Base-by-base conservation (phyloP, 92 coral and sea anemone genomes). In the Blastomussa wellsi region DNA sequence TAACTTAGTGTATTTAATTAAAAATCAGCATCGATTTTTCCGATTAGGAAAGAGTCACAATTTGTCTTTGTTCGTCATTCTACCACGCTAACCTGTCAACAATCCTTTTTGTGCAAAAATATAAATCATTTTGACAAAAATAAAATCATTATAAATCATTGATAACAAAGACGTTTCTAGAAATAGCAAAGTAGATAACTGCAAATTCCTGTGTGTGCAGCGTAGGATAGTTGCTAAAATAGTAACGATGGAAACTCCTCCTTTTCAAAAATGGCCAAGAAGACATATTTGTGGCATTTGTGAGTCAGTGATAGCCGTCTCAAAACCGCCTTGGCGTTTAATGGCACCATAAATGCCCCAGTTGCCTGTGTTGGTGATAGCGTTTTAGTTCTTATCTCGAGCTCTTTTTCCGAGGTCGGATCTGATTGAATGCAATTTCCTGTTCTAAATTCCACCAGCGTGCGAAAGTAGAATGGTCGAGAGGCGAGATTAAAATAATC, bases 361-460 rank as follows among this genome's bases (percentile, higher is more conserved):
- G 74, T 37, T 11, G n/a, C 13, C 41, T 79, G 59, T 64, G 65
- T 41, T 67, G 47, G 5, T 80, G 65, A 80, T 80, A 66, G 84
- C 84, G 42, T 71, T 44, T 24, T 51, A 32, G 80, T 59, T 22
- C 80, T 83, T 83, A 83, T 83, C 87, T 83, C n/a, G n/a, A n/a
- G n/a, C n/a, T n/a, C 80, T 74, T 59, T 26, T 33, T 32, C 7
- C 74, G 62, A 62, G 80, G 74, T 74, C 81, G 64, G 74, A 60
- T 26, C 80, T 24, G 13, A 20, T 70, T 70, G 74, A 38, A 75
- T 42, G 87, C 87, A 74, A 74, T 83, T 83, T 83, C 80, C 79
- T 74, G 87, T 74, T 24, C 87, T 70, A 32, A 51, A 83, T 31
- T 57, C 53, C 52, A 44, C 72, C 67, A 19, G 5, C 60, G n/a